phyloP scores from a whole-genome alignment of 2,888 invertebrate genomes.

The Stegana nigrithorax region DNA sequence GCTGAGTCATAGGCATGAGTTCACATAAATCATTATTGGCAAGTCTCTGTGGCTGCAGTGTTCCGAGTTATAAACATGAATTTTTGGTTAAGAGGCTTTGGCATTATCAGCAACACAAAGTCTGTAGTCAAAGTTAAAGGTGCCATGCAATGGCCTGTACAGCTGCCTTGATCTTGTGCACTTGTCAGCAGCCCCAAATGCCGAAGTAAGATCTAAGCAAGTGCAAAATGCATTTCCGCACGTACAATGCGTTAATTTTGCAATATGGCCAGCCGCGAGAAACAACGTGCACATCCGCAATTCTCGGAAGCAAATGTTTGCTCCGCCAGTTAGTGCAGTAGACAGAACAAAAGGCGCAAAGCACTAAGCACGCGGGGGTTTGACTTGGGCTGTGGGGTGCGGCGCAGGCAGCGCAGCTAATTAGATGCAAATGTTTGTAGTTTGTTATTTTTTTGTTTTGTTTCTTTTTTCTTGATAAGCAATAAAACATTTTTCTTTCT shows the following conservation, averaged over 20 bases:
- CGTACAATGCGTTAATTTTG: conserved; percentile 45
- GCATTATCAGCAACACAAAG: too few species aligned
- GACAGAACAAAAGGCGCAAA: neutral
- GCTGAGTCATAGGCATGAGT: too few species aligned
- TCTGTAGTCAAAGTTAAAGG: too few species aligned
- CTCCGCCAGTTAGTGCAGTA: conserved; percentile 39
- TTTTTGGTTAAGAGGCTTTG: too few species aligned
- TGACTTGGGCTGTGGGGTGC: too few species aligned
- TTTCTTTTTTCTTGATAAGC: conserved; percentile 14
- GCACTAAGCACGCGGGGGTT: too few species aligned
- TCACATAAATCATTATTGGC: too few species aligned
- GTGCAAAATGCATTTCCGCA: conserved; percentile 55
- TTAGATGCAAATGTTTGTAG: conserved; percentile 46
- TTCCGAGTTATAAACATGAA: too few species aligned
- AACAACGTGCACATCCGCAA: conserved; percentile 62
- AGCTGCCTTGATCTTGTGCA: conserved; percentile 4
- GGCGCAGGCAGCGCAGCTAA: conserved; percentile 42
- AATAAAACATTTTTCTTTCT: conserved; percentile 4
- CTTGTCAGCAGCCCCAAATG: neutral
- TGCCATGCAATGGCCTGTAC: too few species aligned
- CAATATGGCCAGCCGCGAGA: conserved; percentile 38
- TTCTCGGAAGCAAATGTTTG: conserved; percentile 59
- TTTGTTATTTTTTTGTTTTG: conserved; percentile 27
- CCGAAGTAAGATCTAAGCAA: neutral
- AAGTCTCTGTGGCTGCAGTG: too few species aligned